Conservation (phyloP, 2,113 vertebrate genomes). For the Hemiscyllium ocellatum region DNA sequence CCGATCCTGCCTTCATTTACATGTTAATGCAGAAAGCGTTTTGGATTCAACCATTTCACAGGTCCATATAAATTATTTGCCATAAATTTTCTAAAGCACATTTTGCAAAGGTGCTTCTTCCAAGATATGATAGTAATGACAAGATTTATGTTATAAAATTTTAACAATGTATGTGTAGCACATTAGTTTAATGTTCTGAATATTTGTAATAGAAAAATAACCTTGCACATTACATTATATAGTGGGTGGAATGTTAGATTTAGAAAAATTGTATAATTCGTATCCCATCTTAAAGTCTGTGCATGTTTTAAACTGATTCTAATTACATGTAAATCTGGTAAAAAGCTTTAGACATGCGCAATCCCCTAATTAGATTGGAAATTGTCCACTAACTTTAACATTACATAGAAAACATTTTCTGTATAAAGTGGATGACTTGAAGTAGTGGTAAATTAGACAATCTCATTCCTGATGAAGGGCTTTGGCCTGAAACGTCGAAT, state of each 20-base stretch:
- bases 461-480: no score
- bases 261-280: not conserved
- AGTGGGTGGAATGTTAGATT: not conserved
- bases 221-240: slow-evolving; percentile 11
- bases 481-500: no score
- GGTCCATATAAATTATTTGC: slow-evolving; percentile 28
- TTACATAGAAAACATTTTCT: not conserved
- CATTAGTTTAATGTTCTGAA: slow-evolving; percentile 28
- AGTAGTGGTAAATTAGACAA: not conserved
- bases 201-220: slow-evolving; percentile 30
- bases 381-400: not conserved
- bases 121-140: slow-evolving; percentile 31
- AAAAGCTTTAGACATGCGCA: not conserved
- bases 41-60: slow-evolving; percentile 8
- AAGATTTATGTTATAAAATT: slow-evolving; percentile 31
- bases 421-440: not conserved
- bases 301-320: slow-evolving; percentile 1
- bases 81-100: slow-evolving; percentile 26
- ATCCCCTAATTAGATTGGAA: not conserved
- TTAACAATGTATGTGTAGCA: slow-evolving; percentile 19
- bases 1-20: slow-evolving; percentile 22
- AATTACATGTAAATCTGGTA: not conserved
- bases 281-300: slow-evolving; percentile 6
- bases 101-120: slow-evolving; percentile 32
- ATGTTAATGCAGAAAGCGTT: slow-evolving; percentile 27